A percentile compares a stretch with the other conserved stretches of the same genome.
Evolutionary conservation across 2,797 vertebrate species (phyloP).

Genomic region (Phrynocephalus vlangalii): DNA sequence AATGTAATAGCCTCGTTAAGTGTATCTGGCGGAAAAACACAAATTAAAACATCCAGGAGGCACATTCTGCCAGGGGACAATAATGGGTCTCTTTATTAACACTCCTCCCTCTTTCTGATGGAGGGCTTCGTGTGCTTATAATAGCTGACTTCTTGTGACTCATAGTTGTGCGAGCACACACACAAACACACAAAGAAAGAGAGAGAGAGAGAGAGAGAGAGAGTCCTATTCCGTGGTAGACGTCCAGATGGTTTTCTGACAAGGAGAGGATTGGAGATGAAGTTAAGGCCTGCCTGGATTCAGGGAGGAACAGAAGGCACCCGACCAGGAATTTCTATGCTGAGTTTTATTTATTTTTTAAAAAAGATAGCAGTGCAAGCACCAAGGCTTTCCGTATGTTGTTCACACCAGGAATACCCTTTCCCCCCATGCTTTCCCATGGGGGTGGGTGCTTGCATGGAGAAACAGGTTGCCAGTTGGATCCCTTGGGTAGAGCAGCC

Average conservation of each 20-base stretch:
- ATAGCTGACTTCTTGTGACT: constrained; percentile 33
- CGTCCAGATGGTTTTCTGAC: background rate
- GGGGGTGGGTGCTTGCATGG: no score
- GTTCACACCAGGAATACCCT: no score
- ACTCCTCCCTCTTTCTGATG: constrained; percentile 16
- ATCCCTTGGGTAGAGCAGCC: no score
- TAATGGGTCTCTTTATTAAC: constrained; percentile 25
- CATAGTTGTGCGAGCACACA: background rate
- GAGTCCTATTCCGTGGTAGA: background rate
- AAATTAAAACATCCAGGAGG: constrained; percentile 54
- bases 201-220: no score
- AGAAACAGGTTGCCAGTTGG: no score
- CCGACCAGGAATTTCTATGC: no score
- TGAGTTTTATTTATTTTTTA: no score
- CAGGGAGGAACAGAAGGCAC: background rate
- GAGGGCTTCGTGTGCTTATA: constrained; percentile 29
- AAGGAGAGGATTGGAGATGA: no score
- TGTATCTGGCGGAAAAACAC: constrained; percentile 41
- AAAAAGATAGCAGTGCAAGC: no score
- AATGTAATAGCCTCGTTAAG: constrained; percentile 53
- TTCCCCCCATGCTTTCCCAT: no score
- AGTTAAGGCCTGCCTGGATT: background rate
- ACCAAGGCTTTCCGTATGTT: no score
- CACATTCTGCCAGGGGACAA: constrained; percentile 15
- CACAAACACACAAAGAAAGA: background rate